These are phyloP conservation scores for Mormoops blainvillei DNA, from an alignment of 2,113 vertebrate species.

Conservation along the genomic window DNA sequence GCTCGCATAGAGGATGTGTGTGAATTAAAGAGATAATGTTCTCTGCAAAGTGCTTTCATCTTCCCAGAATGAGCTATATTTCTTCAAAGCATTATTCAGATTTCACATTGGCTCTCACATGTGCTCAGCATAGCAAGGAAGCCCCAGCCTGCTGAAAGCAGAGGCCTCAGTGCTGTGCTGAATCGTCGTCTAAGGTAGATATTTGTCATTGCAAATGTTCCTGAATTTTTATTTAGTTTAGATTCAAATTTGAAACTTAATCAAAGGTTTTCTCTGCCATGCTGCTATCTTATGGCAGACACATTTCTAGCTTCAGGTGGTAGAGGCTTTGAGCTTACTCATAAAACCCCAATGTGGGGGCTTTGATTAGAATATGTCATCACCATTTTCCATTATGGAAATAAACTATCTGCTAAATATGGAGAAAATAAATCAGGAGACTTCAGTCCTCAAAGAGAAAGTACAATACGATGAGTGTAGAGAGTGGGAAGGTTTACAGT, in stretches of 20 bases:
- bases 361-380: not conserved
- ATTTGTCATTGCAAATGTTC: not conserved
- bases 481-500: not conserved
- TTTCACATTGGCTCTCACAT: not conserved
- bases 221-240: not conserved
- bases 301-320: not conserved
- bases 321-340: not conserved
- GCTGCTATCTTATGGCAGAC: not conserved
- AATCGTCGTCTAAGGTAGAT: not conserved
- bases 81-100: constrained; percentile 47
- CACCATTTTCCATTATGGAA: not conserved
- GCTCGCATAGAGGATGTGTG: constrained; percentile 5
- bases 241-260: not conserved
- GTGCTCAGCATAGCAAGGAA: constrained; percentile 40
- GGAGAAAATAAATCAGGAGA: constrained; percentile 4
- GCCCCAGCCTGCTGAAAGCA: not conserved
- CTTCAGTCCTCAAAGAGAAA: not conserved
- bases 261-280: not conserved
- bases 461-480: not conserved
- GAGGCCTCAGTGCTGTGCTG: not conserved
- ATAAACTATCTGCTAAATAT: constrained; percentile 18
- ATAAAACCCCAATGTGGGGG: not conserved
- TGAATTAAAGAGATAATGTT: constrained; percentile 60
- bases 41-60: constrained; percentile 51
- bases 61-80: constrained; percentile 32